Percentiles rank a stretch among this genome's conserved stretches.
Evolutionary conservation across 2,888 invertebrate species (phyloP).

Genomic region (Copidosoma aretas): DNA sequence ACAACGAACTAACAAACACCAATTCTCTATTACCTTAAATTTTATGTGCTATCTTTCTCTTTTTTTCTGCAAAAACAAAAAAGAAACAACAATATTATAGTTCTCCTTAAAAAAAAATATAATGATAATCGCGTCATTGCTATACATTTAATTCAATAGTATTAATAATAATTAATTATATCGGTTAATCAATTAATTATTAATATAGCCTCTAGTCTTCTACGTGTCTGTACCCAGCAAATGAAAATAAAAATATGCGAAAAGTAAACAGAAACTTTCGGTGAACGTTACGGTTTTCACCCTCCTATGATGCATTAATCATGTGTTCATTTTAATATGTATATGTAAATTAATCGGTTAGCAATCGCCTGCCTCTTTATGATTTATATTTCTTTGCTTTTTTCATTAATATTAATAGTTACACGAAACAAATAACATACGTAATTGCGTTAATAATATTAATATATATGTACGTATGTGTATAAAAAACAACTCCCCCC

Average conservation of each 20-base stretch:
- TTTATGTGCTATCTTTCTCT: constrained; percentile 21
- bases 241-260: constrained; percentile 46
- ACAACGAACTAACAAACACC: constrained; percentile 38
- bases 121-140: constrained; percentile 14
- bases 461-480: constrained; percentile 3
- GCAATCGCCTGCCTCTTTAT: constrained; percentile 32
- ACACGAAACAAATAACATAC: constrained; percentile 24
- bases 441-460: constrained; percentile 17
- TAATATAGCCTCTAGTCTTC: constrained; percentile 61
- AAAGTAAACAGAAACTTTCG: constrained; percentile 35
- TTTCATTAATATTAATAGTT: constrained; percentile 10
- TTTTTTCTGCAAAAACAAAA: constrained; percentile 20
- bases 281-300: constrained; percentile 8
- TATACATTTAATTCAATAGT: constrained; percentile 43
- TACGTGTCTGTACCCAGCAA: constrained; percentile 58
- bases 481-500: background rate
- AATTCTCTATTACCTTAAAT: constrained; percentile 25
- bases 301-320: constrained; percentile 15
- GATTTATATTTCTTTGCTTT: constrained; percentile 34
- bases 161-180: constrained; percentile 53
- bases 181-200: constrained; percentile 46
- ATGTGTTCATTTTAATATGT: background rate
- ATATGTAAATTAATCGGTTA: constrained; percentile 8
- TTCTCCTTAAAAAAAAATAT: constrained; percentile 21
- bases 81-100: constrained; percentile 28